Percentiles rank a stretch among this genome's conserved stretches.
Evolutionary conservation across 2,797 vertebrate genomes (phyloP).

Genomic region (Acrossocheilus fasciatus): DNA sequence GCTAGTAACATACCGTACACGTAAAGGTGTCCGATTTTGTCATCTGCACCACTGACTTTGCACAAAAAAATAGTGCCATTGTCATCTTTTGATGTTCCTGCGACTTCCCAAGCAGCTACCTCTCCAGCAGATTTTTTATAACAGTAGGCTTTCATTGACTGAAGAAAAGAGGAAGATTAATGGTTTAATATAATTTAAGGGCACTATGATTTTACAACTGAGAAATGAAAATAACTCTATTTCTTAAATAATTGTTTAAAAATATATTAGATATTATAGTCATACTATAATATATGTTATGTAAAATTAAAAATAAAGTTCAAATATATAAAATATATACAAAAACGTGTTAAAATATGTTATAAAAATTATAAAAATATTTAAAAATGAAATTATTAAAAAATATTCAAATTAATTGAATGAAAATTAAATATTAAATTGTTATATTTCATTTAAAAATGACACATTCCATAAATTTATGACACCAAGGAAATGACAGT

Average conservation of each 20-base stretch:
- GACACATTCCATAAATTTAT: neutral
- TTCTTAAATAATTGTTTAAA: neutral
- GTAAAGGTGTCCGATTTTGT: conserved; percentile 52
- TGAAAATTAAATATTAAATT: neutral
- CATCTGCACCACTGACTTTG: neutral
- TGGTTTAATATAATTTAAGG: neutral
- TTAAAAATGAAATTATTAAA: neutral
- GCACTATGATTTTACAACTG: neutral
- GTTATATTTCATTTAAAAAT: neutral
- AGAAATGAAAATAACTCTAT: neutral
- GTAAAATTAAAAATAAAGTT: no score
- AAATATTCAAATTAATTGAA: neutral
- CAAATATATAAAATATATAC: no score
- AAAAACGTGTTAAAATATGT: neutral
- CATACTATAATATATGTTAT: no score
- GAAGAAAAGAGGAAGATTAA: neutral
- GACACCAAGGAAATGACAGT: neutral
- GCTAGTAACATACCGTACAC: conserved; percentile 55
- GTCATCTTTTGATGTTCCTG: conserved; percentile 26
- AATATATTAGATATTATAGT: no score
- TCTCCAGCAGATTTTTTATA: neutral
- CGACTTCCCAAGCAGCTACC: conserved; percentile 58
- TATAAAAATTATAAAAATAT: neutral
- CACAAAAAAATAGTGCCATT: conserved; percentile 58
- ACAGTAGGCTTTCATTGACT: conserved; percentile 61